Percentiles rank a stretch among this genome's conserved stretches.
Evolutionary conservation across 2,888 invertebrate species (phyloP).

Genomic region (Dysmachus trigonus): DNA sequence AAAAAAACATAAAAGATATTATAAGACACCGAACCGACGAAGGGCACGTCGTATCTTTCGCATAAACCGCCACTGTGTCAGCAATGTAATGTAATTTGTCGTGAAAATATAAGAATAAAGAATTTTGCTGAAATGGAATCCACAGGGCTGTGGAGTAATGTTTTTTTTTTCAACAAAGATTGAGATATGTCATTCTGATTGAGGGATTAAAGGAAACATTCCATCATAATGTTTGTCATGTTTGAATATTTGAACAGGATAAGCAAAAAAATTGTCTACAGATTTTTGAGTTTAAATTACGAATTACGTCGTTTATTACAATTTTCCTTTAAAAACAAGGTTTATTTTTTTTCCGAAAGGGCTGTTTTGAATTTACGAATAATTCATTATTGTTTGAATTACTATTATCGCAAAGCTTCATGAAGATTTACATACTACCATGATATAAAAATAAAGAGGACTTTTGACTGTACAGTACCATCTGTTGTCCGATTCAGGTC

Average conservation of each 20-base stretch:
- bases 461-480: too few species aligned
- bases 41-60: not conserved
- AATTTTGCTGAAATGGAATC: not conserved
- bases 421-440: too few species aligned
- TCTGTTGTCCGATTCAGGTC: too few species aligned
- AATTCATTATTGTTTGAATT: too few species aligned
- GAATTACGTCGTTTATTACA: too few species aligned
- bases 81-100: not conserved
- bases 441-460: too few species aligned
- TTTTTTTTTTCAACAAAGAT: not conserved
- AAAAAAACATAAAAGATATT: not conserved
- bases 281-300: not conserved
- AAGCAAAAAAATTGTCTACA: not conserved
- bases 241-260: not conserved
- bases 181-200: not conserved
- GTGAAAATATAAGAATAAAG: not conserved
- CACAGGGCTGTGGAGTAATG: not conserved
- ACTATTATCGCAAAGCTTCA: too few species aligned
- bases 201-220: not conserved
- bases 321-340: too few species aligned
- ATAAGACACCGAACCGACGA: not conserved
- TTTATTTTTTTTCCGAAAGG: too few species aligned
- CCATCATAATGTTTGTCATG: not conserved
- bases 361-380: too few species aligned
- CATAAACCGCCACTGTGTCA: not conserved